Evolutionary conservation across 2,888 invertebrate species (phyloP).

Genomic region (Eurytoma adleriae): DNA sequence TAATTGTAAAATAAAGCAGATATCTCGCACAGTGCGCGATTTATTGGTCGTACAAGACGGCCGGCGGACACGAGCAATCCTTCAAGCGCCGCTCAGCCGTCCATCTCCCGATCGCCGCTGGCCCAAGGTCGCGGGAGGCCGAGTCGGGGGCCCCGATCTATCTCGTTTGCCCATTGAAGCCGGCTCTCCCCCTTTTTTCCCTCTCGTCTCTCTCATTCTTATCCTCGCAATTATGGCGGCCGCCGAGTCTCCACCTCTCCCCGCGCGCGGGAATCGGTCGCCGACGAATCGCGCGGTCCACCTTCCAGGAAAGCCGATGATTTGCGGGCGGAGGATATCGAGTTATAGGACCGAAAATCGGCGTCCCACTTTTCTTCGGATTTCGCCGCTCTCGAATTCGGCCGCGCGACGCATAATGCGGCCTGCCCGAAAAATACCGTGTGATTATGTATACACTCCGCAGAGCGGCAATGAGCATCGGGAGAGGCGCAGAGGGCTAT

Average conservation of each 20-base stretch:
- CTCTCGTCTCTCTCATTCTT: not conserved
- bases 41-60: not conserved
- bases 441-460: constrained; percentile 36
- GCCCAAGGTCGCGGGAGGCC: constrained; percentile 29
- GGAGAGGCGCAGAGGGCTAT: constrained; percentile 58
- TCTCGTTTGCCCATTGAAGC: constrained; percentile 43
- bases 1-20: not conserved
- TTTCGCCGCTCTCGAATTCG: constrained; percentile 5
- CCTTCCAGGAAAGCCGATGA: constrained; percentile 46
- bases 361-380: constrained; percentile 52
- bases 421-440: constrained; percentile 41
- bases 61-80: not conserved
- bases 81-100: constrained; percentile 32
- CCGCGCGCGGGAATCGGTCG: constrained; percentile 22
- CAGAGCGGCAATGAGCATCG: constrained; percentile 45
- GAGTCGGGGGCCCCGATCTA: constrained; percentile 40
- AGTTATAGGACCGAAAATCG: constrained; percentile 27
- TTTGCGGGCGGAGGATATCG: constrained; percentile 13
- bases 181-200: constrained; percentile 1
- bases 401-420: constrained; percentile 25
- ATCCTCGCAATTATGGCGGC: constrained; percentile 53
- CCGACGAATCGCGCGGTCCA: not conserved
- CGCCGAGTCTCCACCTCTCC: constrained; percentile 46
- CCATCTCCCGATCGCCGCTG: constrained; percentile 23
- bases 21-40: not conserved